Evolutionary conservation across 1,140 invertebrate genomes (phyloP).

Genomic region (Eubasilissa regina): DNA sequence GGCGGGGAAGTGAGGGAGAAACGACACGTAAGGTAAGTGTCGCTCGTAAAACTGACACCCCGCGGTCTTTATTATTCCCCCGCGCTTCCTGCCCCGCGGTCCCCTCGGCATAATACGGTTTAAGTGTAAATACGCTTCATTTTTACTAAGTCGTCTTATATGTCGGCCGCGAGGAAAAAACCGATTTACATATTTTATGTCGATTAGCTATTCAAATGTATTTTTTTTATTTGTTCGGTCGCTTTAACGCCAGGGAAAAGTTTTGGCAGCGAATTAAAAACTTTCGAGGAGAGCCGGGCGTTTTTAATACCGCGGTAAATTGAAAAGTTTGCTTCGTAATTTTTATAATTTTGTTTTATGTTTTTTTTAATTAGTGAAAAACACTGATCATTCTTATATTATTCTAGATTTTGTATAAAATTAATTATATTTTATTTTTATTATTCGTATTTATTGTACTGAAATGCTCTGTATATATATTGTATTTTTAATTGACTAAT

Average conservation of each 20-base stretch:
- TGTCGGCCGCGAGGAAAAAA: slow-evolving; percentile 44
- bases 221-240: slow-evolving; percentile 40
- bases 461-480: no score
- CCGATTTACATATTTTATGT: slow-evolving; percentile 57
- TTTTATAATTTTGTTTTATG: slow-evolving; percentile 16
- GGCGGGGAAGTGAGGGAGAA: slow-evolving; percentile 23
- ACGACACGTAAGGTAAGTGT: slow-evolving; percentile 52
- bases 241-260: slow-evolving; percentile 33
- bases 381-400: not conserved
- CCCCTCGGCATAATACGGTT: slow-evolving; percentile 46
- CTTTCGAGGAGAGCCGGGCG: slow-evolving; percentile 23
- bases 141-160: slow-evolving; percentile 47
- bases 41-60: slow-evolving; percentile 54
- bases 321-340: slow-evolving; percentile 37
- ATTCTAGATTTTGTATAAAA: no score
- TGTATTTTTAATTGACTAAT: no score
- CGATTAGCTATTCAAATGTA: slow-evolving; percentile 57
- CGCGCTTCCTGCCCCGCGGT: slow-evolving; percentile 47
- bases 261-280: slow-evolving; percentile 56
- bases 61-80: slow-evolving; percentile 53
- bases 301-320: slow-evolving; percentile 33
- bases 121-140: slow-evolving; percentile 51
- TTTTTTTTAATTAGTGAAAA: not conserved
- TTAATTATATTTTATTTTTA: no score
- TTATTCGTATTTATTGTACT: no score